Percentiles rank a stretch among this genome's conserved stretches.
Evolutionary conservation across 1,140 invertebrate species (phyloP).

Genomic region (Pachyrhynchus sulphureomaculatus): DNA sequence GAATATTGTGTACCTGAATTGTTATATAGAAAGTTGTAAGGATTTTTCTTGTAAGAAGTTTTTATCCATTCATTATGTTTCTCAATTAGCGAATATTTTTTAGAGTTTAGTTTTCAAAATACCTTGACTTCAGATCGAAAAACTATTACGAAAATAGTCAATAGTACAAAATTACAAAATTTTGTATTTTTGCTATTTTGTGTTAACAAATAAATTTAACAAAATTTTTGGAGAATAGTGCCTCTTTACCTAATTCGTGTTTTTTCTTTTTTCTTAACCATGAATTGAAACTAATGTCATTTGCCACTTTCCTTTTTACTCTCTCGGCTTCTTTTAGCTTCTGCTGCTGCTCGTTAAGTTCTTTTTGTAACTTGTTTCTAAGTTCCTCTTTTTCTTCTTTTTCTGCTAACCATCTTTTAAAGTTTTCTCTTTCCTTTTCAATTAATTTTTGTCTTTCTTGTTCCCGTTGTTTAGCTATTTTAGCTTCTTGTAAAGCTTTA

Average conservation of each 20-base stretch:
- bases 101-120: too few relatives aligned
- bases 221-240: too few relatives aligned
- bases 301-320: conserved; percentile 51
- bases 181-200: too few relatives aligned
- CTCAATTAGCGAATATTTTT: too few relatives aligned
- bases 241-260: conserved; percentile 55
- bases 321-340: conserved; percentile 40
- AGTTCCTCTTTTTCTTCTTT: conserved; percentile 44
- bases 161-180: too few relatives aligned
- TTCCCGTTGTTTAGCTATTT: conserved; percentile 35
- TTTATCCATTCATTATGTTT: too few relatives aligned
- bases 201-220: too few relatives aligned
- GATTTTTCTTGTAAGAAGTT: too few relatives aligned
- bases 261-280: conserved; percentile 58
- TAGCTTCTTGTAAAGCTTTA: conserved; percentile 32
- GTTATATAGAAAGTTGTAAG: too few relatives aligned
- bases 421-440: conserved; percentile 44
- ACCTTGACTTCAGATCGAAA: too few relatives aligned
- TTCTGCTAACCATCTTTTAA: conserved; percentile 42
- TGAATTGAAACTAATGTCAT: conserved; percentile 53
- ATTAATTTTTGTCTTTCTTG: conserved; percentile 29
- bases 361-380: conserved; percentile 39
- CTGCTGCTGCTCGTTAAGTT: conserved; percentile 44
- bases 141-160: too few relatives aligned
- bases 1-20: too few relatives aligned